These are phyloP conservation scores for Thunnus albacares DNA, from an alignment of 2,797 vertebrate species.

Conservation along the genomic window DNA sequence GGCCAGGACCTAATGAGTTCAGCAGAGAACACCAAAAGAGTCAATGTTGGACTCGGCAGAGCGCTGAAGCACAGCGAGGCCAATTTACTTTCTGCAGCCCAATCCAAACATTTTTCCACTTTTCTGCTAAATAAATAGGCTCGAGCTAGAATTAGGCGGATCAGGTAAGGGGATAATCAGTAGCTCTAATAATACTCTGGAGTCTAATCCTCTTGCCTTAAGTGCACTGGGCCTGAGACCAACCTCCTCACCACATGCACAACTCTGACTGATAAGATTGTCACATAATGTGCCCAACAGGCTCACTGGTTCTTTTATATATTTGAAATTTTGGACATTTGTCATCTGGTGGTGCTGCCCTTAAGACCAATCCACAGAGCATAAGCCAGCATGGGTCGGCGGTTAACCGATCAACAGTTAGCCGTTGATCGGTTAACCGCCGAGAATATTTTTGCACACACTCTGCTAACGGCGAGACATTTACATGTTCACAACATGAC, in stretches of 20 bases:
- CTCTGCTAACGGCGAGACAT: no score
- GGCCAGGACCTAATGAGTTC: conserved; percentile 79
- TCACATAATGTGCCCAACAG: conserved; percentile 45
- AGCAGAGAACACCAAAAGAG: conserved; percentile 70
- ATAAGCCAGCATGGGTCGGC: neutral
- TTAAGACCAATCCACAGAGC: neutral
- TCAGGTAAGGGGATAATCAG: conserved; percentile 88
- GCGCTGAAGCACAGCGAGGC: conserved; percentile 52
- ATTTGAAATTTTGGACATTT: conserved; percentile 31
- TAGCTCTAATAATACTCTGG: conserved; percentile 89
- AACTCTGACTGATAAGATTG: conserved; percentile 63
- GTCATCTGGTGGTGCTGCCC: neutral
- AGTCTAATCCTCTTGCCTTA: conserved; percentile 90
- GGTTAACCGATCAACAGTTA: no score
- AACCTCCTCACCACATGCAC: conserved; percentile 68
- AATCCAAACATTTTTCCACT: conserved; percentile 72
- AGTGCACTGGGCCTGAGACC: conserved; percentile 76
- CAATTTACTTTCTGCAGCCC: conserved; percentile 62
- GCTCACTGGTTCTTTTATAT: conserved; percentile 16
- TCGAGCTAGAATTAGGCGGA: conserved; percentile 77
- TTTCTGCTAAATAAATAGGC: conserved; percentile 79
- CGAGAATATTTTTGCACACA: no score
- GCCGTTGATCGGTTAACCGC: no score
- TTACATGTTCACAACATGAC: no score
- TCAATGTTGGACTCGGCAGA: conserved; percentile 55